Conservation (phyloP, 2,797 vertebrate species). For the Phoebastria nigripes region DNA sequence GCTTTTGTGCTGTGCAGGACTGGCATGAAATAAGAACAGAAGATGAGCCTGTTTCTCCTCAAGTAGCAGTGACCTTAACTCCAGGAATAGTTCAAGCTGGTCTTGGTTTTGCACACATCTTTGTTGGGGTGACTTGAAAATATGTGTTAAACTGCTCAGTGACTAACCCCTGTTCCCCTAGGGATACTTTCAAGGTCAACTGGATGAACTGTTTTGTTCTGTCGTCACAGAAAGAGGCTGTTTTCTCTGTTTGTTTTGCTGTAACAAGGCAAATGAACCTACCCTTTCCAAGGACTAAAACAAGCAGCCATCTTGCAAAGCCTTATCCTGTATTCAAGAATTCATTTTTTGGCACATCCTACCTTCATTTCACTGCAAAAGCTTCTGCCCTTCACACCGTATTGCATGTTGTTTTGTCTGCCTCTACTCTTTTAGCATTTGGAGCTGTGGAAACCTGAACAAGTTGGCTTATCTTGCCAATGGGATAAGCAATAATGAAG, state of each 20-base stretch:
- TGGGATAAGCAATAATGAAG: background rate
- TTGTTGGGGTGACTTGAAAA: background rate
- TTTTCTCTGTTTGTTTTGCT: background rate
- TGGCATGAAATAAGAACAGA: background rate
- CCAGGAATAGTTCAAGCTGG: background rate
- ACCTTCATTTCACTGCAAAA: background rate
- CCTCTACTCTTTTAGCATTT: background rate
- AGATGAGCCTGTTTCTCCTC: background rate
- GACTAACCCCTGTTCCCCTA: background rate
- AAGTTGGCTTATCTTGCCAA: background rate
- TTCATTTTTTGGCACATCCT: background rate
- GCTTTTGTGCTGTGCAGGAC: background rate
- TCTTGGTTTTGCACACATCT: background rate
- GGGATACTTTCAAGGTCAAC: background rate
- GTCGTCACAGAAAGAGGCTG: background rate
- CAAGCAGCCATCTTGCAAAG: background rate
- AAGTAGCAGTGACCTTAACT: background rate
- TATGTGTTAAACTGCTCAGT: background rate
- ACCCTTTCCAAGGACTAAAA: background rate
- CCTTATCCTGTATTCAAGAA: background rate
- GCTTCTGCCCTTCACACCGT: slow-evolving; percentile 8
- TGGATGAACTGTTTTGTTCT: background rate
- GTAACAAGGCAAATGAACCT: background rate
- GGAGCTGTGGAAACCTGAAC: background rate
- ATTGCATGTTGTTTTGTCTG: background rate